Conservation (phyloP, 23 tunicate species). For the Aplidium turbinatum region DNA sequence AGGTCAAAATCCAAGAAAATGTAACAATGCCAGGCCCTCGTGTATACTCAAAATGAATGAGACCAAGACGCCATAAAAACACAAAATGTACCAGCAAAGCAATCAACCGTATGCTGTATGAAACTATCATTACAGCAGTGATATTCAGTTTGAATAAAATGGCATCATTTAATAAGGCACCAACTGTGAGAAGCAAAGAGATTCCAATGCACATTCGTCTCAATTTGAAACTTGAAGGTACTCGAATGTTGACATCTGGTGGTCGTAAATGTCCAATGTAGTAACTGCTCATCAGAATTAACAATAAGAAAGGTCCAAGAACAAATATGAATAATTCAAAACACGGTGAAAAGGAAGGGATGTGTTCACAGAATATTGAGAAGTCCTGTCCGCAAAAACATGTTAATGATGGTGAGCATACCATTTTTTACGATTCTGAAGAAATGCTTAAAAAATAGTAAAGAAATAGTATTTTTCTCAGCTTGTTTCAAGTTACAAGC, state of each 20-base stretch:
- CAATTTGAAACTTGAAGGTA: slow-evolving; percentile 42
- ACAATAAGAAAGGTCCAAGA: slow-evolving; percentile 52
- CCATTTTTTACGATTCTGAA: background rate
- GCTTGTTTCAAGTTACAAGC: no score
- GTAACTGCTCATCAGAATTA: slow-evolving; percentile 62
- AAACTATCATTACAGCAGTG: slow-evolving; percentile 27
- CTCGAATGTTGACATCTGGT: slow-evolving; percentile 62
- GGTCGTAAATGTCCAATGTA: slow-evolving; percentile 70
- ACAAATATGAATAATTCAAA: slow-evolving; percentile 71
- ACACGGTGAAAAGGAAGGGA: slow-evolving; percentile 60
- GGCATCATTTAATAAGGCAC: slow-evolving; percentile 37
- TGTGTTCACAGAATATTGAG: slow-evolving; percentile 30
- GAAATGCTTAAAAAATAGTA: no score
- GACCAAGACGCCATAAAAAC: slow-evolving; percentile 56
- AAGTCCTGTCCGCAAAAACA: slow-evolving; percentile 64
- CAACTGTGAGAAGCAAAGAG: slow-evolving; percentile 44
- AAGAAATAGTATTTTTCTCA: no score
- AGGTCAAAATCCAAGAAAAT: slow-evolving; percentile 68
- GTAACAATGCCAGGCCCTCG: slow-evolving; percentile 68
- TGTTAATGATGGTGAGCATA: background rate
- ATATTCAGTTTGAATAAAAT: slow-evolving; percentile 41
- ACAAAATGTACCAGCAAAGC: slow-evolving; percentile 56
- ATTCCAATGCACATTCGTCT: slow-evolving; percentile 53
- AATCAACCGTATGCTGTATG: slow-evolving; percentile 30
- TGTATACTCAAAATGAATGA: slow-evolving; percentile 76